These are phyloP conservation scores for Oceanites oceanicus DNA, from an alignment of 2,113 vertebrate species.

Conservation along the genomic window DNA sequence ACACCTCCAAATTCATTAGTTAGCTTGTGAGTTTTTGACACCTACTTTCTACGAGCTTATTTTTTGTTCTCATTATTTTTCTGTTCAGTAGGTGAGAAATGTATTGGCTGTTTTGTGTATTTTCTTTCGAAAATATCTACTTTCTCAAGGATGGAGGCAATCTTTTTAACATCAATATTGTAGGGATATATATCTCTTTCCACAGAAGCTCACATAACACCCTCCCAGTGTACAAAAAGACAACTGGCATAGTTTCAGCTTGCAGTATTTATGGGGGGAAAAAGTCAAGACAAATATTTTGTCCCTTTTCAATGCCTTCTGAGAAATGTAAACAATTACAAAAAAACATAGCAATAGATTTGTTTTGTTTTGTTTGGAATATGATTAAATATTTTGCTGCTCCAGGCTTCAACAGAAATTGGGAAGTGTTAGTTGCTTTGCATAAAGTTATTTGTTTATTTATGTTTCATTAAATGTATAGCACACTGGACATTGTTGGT, in stretches of 20 bases:
- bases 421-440: not conserved
- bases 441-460: not conserved
- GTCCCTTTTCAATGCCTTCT: not conserved
- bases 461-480: not conserved
- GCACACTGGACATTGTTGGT: not conserved
- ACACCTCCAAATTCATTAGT: not conserved
- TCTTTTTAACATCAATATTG: not conserved
- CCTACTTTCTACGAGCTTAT: not conserved
- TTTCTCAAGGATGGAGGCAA: not conserved
- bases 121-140: not conserved
- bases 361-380: not conserved
- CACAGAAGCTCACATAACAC: not conserved
- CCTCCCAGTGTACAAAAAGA: not conserved
- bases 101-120: not conserved
- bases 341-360: not conserved
- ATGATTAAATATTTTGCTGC: not conserved
- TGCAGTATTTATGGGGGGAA: not conserved
- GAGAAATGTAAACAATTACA: constrained; percentile 16
- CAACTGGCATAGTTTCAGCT: not conserved
- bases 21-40: not conserved
- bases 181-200: not conserved
- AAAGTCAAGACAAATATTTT: not conserved
- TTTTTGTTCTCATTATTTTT: not conserved
- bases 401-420: not conserved
- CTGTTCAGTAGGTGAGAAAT: not conserved